phyloP scores from a whole-genome alignment of 2,797 vertebrate species.

The Chrysolophus pictus region DNA sequence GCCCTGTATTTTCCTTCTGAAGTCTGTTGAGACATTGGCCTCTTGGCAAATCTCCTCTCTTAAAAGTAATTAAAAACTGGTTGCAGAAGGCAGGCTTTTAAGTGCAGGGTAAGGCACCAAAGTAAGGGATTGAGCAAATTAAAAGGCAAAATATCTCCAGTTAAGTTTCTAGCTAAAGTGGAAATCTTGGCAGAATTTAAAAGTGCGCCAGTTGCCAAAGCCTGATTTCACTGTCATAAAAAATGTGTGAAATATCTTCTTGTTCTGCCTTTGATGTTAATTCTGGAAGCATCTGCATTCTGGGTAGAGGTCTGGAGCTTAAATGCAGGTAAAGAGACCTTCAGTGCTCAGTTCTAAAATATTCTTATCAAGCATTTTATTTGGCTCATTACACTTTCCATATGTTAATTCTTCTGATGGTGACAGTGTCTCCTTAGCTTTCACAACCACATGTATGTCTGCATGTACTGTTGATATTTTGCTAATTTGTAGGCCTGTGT shows the following conservation, averaged over 20 bases:
- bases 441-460: neutral
- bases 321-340: neutral
- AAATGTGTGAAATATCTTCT: neutral
- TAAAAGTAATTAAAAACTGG: neutral
- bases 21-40: neutral
- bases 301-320: neutral
- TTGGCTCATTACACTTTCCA: neutral
- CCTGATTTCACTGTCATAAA: fast-evolving
- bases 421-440: neutral
- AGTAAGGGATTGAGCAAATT: neutral
- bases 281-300: neutral
- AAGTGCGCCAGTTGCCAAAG: neutral
- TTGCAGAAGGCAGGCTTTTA: neutral
- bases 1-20: neutral
- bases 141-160: neutral
- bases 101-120: neutral
- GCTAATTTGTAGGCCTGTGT: neutral
- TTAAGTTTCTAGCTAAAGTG: neutral
- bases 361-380: neutral
- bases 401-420: neutral
- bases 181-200: neutral
- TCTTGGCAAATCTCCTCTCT: neutral
- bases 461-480: fast-evolving
- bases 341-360: fast-evolving
- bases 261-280: neutral